A percentile compares a stretch with the other conserved stretches of the same genome.
phyloP scores from a whole-genome alignment of 2,113 vertebrate species.

The Cyanoramphus novaezelandiae region DNA sequence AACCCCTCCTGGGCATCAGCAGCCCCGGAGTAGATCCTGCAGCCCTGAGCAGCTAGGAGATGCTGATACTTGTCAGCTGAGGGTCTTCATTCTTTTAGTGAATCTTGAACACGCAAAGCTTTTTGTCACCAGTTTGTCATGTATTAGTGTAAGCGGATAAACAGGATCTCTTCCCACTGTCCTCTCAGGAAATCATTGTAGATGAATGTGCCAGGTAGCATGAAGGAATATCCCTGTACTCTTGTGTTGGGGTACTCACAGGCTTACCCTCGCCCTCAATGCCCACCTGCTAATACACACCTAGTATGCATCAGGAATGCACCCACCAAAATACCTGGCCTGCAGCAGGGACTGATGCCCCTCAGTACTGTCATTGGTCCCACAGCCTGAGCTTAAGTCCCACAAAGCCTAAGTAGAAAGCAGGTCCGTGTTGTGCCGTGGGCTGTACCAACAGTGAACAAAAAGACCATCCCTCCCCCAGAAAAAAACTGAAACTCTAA shows the following conservation, averaged over 20 bases:
- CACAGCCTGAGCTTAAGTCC: neutral
- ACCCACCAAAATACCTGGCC: neutral
- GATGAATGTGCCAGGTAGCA: neutral
- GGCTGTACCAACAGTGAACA: neutral
- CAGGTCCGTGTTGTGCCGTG: neutral
- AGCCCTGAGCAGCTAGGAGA: neutral
- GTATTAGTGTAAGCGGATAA: neutral
- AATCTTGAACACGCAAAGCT: neutral
- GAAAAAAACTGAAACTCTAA: neutral
- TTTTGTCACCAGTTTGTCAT: neutral
- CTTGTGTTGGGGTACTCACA: neutral
- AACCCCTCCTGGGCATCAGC: neutral
- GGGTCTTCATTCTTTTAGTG: neutral
- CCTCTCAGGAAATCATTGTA: neutral
- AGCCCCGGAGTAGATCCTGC: neutral
- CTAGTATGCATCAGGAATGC: neutral
- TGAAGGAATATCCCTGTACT: neutral
- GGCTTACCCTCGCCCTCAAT: neutral
- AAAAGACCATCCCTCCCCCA: neutral
- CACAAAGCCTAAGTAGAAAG: neutral
- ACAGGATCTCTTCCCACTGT: neutral
- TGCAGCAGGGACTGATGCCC: fast-evolving
- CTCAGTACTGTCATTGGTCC: neutral
- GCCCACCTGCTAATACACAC: neutral
- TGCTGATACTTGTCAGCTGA: neutral